Conservation (phyloP, 2,797 vertebrate species). For the Morus bassanus region DNA sequence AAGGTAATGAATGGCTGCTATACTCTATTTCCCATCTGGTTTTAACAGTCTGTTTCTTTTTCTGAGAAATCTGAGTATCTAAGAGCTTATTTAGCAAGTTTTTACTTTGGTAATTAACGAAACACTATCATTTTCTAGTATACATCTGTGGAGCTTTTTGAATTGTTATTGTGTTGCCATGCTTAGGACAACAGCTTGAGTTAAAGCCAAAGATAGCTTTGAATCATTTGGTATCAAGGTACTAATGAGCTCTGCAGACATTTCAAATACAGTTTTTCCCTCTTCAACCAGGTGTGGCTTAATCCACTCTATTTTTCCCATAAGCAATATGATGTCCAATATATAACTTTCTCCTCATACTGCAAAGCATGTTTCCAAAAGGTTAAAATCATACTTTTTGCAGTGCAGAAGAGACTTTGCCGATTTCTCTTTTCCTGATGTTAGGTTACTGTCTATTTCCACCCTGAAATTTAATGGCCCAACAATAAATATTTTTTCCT, state of each 20-base stretch:
- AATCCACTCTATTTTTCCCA: constrained; percentile 69
- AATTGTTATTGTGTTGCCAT: constrained; percentile 32
- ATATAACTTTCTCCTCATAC: background rate
- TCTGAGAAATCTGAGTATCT: background rate
- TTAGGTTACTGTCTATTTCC: background rate
- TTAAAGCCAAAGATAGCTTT: constrained; percentile 69
- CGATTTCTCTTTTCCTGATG: background rate
- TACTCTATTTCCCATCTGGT: background rate
- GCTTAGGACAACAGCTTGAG: constrained; percentile 71
- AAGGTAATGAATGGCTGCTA: background rate
- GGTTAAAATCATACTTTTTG: background rate
- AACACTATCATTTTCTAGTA: constrained; percentile 24
- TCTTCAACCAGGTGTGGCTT: constrained; percentile 71
- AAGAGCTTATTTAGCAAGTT: constrained; percentile 14
- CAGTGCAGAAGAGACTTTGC: background rate
- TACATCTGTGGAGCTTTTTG: constrained; percentile 48
- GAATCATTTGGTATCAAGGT: constrained; percentile 72
- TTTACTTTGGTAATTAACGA: constrained; percentile 64
- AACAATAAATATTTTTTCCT: background rate
- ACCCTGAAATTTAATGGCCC: background rate
- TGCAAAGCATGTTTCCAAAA: constrained; percentile 26
- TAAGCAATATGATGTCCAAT: constrained; percentile 57
- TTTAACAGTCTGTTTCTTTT: constrained; percentile 19
- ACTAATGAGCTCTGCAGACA: constrained; percentile 76
- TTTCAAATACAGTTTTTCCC: constrained; percentile 60